A percentile compares a stretch with the other conserved stretches of the same genome.
These are phyloP conservation scores for Cynopterus sphinx DNA, from an alignment of 2,797 vertebrate species.

Conservation along the genomic window DNA sequence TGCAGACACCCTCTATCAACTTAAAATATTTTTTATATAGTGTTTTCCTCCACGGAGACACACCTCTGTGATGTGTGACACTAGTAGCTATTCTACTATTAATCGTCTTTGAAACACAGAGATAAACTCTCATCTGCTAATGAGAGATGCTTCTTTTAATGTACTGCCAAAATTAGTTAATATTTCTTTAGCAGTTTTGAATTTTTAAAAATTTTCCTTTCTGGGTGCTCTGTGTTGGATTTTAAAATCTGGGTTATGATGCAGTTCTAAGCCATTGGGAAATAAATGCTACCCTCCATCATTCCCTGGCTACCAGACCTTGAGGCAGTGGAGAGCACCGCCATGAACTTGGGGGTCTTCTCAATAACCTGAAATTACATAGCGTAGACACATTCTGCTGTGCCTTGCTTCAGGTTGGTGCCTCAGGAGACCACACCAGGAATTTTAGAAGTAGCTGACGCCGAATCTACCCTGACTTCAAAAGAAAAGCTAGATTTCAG, in stretches of 20 bases:
- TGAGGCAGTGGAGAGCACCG: not conserved
- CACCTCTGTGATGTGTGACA: not conserved
- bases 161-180: conserved; percentile 2
- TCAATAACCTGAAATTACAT: not conserved
- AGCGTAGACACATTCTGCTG: not conserved
- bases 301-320: not conserved
- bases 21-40: not conserved
- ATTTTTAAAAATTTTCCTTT: conserved; percentile 41
- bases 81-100: not conserved
- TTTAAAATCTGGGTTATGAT: not conserved
- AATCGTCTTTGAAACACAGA: not conserved
- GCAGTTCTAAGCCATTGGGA: not conserved
- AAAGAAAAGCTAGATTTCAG: not conserved
- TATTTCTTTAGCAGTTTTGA: not conserved
- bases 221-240: not conserved
- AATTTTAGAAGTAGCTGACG: not conserved
- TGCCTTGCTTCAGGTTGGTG: not conserved
- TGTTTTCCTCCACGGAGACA: not conserved
- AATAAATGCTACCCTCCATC: not conserved
- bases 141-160: not conserved
- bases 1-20: not conserved
- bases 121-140: not conserved
- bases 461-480: not conserved
- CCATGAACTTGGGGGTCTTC: not conserved
- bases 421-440: not conserved